Percentiles rank a stretch among this genome's conserved stretches.
Conservation (phyloP, 2,888 invertebrate genomes). For the Euclidia mi region DNA sequence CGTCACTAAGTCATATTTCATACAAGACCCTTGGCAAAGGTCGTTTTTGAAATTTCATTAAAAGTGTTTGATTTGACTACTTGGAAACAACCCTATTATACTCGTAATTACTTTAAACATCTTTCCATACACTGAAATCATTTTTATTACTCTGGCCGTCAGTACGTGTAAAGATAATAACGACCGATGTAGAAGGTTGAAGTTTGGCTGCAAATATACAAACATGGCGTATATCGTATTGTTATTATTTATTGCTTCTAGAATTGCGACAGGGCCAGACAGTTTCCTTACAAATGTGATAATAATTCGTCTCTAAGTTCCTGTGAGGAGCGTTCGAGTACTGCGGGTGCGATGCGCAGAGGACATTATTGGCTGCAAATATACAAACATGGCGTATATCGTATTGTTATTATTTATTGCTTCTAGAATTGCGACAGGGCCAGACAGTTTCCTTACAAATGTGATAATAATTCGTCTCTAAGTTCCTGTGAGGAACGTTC, state of each 20-base stretch:
- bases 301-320: conserved; percentile 3
- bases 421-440: conserved; percentile 10
- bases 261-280: conserved; percentile 8
- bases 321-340: background rate
- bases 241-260: conserved; percentile 15
- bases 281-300: conserved; percentile 11
- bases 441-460: conserved; percentile 9
- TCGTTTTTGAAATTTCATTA: too few species aligned
- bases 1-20: too few species aligned
- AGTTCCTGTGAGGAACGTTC: background rate
- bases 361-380: too few species aligned
- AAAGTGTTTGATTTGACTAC: too few species aligned
- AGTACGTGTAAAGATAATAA: conserved; percentile 11
- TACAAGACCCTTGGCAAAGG: too few species aligned
- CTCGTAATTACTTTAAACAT: too few species aligned
- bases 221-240: background rate
- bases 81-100: too few species aligned
- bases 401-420: too few species aligned
- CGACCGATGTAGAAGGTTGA: conserved; percentile 3
- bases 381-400: too few species aligned
- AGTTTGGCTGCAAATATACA: background rate
- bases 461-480: conserved; percentile 7
- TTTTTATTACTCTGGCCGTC: background rate
- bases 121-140: background rate
- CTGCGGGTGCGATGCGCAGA: too few species aligned